Percentiles rank a stretch among this genome's conserved stretches.
These are phyloP conservation scores for Andrena praecox DNA, from an alignment of 2,888 invertebrate genomes.

Conservation along the genomic window DNA sequence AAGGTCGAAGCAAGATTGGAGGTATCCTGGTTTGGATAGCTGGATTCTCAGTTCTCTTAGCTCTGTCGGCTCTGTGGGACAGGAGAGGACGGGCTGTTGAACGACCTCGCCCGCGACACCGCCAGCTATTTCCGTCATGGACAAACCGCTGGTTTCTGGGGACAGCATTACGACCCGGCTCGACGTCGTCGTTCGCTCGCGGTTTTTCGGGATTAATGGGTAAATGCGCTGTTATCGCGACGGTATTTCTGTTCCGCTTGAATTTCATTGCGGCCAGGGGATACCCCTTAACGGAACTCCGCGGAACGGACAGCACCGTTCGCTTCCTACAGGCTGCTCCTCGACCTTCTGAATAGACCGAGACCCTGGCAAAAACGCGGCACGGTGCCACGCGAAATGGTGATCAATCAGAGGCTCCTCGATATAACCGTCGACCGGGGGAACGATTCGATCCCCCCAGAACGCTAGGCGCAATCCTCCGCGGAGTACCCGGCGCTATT, in stretches of 20 bases:
- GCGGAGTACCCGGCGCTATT: not conserved
- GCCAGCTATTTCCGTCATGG: conserved; percentile 30
- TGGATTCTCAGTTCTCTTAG: not conserved
- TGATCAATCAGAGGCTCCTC: not conserved
- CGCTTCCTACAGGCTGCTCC: not conserved
- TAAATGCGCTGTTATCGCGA: conserved; percentile 30
- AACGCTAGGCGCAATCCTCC: not conserved
- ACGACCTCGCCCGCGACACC: conserved; percentile 15
- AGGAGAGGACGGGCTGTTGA: not conserved
- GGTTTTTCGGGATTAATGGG: conserved; percentile 72
- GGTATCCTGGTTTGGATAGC: not conserved
- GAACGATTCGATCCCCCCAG: not conserved
- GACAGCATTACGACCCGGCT: conserved; percentile 5
- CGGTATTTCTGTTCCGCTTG: conserved; percentile 23
- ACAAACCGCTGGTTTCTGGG: conserved; percentile 7
- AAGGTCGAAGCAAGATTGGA: too few relatives aligned
- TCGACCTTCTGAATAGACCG: not conserved
- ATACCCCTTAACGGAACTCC: conserved; percentile 30
- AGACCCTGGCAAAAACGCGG: not conserved
- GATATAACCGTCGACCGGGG: not conserved
- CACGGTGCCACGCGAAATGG: conserved; percentile 1
- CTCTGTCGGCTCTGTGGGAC: not conserved
- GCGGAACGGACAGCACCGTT: conserved; percentile 6
- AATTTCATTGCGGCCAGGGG: conserved; percentile 14
- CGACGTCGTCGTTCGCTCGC: conserved; percentile 24